These are phyloP conservation scores for Phylloscopus trochiloides DNA, from an alignment of 2,113 vertebrate genomes.

Conservation along the genomic window DNA sequence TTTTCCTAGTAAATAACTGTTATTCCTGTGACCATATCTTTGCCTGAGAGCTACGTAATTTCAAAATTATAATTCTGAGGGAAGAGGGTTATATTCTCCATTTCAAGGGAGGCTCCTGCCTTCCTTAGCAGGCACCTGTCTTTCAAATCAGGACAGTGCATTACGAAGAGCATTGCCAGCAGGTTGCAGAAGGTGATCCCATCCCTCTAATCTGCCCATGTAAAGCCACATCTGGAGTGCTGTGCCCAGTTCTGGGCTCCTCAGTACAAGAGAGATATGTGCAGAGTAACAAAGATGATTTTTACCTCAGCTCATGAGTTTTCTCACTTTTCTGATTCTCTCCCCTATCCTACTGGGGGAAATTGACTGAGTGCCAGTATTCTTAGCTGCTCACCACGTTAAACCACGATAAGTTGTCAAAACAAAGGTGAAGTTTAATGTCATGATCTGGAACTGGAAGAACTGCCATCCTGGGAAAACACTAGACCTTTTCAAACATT, in stretches of 20 bases:
- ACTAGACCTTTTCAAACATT: not conserved
- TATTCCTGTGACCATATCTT: not conserved
- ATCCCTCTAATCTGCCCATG: no score
- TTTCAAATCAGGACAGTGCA: not conserved
- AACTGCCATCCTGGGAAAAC: not conserved
- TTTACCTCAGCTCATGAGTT: not conserved
- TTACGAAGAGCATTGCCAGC: not conserved
- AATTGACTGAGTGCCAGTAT: accelerated
- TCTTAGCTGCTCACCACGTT: not conserved
- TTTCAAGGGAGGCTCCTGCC: not conserved
- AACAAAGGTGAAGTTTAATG: not conserved
- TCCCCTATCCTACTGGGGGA: not conserved
- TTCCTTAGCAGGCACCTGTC: not conserved
- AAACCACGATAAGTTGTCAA: not conserved
- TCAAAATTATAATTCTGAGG: not conserved
- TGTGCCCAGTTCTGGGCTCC: not conserved
- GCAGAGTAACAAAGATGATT: not conserved
- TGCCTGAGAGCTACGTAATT: not conserved
- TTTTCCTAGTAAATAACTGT: not conserved
- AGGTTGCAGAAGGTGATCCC: accelerated
- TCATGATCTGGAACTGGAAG: not conserved
- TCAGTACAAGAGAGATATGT: no score
- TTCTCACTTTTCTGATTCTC: not conserved
- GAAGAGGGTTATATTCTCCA: not conserved
- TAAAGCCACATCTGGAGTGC: not conserved